A percentile compares a stretch with the other conserved stretches of the same genome.
Evolutionary conservation across 2,797 vertebrate species (phyloP).

Genomic region (Tenualosa thibaudeaui): DNA sequence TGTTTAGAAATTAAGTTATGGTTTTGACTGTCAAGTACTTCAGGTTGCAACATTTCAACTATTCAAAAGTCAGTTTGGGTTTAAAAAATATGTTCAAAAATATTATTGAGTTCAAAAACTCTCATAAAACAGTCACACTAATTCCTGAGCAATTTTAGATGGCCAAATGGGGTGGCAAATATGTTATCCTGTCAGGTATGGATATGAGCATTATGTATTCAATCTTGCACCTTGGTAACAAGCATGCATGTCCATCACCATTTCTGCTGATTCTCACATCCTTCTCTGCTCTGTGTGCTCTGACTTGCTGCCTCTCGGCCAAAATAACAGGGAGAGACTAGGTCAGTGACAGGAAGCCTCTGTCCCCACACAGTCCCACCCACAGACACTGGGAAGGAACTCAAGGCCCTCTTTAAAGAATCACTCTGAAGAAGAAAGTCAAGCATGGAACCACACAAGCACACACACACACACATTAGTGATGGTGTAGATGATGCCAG

Average conservation of each 20-base stretch:
- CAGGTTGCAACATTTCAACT: not conserved
- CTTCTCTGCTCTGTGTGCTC: not conserved
- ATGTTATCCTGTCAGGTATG: not conserved
- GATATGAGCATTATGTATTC: too few relatives aligned
- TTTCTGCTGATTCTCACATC: conserved; percentile 1
- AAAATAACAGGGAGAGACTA: conserved; percentile 40
- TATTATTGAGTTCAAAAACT: not conserved
- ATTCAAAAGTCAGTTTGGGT: not conserved
- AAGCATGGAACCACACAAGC: not conserved
- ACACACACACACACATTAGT: not conserved
- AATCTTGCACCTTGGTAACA: not conserved
- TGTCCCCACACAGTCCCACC: conserved; percentile 55
- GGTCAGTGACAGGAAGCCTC: conserved; percentile 58
- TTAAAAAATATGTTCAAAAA: not conserved
- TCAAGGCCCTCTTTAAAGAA: conserved; percentile 49
- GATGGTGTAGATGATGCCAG: too few relatives aligned
- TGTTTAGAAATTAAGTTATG: not conserved
- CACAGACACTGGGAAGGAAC: conserved; percentile 58
- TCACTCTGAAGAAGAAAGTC: conserved; percentile 53
- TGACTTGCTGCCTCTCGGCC: not conserved
- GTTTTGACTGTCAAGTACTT: not conserved
- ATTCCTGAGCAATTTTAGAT: not conserved
- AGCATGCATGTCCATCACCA: not conserved
- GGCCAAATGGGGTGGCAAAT: not conserved
- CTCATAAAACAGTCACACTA: not conserved